Base-by-base conservation (phyloP, 2,113 vertebrate genomes). In the Brachyhypopomus gauderio region DNA sequence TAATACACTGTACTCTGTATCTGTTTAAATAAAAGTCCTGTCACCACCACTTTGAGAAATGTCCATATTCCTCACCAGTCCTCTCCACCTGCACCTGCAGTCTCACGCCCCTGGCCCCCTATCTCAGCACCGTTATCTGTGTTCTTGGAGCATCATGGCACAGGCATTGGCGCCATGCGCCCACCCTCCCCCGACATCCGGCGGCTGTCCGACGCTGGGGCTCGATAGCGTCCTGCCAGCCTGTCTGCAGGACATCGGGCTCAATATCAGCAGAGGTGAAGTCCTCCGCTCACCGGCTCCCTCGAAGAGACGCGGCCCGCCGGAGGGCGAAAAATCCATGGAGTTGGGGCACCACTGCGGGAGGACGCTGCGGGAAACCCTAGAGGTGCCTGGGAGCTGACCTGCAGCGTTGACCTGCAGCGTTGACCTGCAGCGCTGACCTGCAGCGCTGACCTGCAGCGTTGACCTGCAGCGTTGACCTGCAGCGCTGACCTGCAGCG, bases 311-410 rank as follows among this genome's bases (percentile, higher is more conserved):
- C 73, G 70, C 60, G 76, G 70, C 23, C 74, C 67, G 56, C 45
- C 20, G 67, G 79, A 30, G 62, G 20, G 45, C 45, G 25, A 48
- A 87, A 86, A 86, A 86, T 85, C 83, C 77, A 86, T 86, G 71
- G 45, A 79, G 72, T 79, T 69, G 22, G 58, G 79, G 63, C 63
- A 48, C 77, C 70, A 81, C 84, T 75, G 55, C 63, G 60, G 48
- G 76, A 75, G 48, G 79, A 30, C 58, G 77, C 72, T 77, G 82
- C 56, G 83, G 55, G 80, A 81, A 77, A 85, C 70, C 76, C 73
- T 81, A 84, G 82, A 86, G 64, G 38, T 73, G 38, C 72, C 71
- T 45, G 30, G 72, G 52, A 77, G 63, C 80, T 71, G 64, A 77
- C 30, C 79, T 67, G 59, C 69, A 45, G 66, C 16, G n/a, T n/a